Base-by-base conservation (phyloP, 2,888 invertebrate genomes). In the Stegophylla sp. region DNA sequence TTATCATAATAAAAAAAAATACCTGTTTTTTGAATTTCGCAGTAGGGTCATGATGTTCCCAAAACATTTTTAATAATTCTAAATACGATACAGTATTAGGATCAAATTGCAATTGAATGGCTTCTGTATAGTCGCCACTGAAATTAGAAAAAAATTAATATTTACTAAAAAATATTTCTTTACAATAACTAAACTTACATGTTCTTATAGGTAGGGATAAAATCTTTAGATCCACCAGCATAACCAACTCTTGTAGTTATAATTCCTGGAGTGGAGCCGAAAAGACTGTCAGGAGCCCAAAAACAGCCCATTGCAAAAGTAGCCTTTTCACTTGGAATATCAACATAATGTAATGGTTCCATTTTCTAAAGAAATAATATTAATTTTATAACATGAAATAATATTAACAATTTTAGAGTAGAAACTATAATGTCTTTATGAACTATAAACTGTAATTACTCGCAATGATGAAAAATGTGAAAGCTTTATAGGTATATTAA, bases 261-360 rank as follows among this genome's bases (percentile, higher is more conserved):
- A 26, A 98, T 93, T 26, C 93, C 93, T 28, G 86, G 87, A 73
- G 90, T 90, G 17, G 90, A 91, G 1, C 96, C 95, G 86, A 93
- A 96, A 77, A 94, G 88, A 1, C 93, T 92, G 86, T 96, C 96
- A 77, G 93, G 93, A 45, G 94, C 94, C 96, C 96, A 96, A 87
- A 96, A 96, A 87, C 96, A 96, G 17, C 94, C 94, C 95, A 96
- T 95, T 15, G 94, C 95, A 86, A 96, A 95, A 0, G 95, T 94
- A 7, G 95, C 96, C 85, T 91, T 92, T 86, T 91, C 90, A 72
- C 90, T 90, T 0, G 90, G 89, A 48, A 88, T 88, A 85, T 90
- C 89, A 83, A 91, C 89, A 87, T 92, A 89, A 85, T 92, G 92
- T 23, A 91, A 87, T 66, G 91, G 84, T 83, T 83, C 84, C 84